These are phyloP conservation scores for Vanessa tameamea DNA, from an alignment of 1,140 invertebrate species.

Conservation along the genomic window DNA sequence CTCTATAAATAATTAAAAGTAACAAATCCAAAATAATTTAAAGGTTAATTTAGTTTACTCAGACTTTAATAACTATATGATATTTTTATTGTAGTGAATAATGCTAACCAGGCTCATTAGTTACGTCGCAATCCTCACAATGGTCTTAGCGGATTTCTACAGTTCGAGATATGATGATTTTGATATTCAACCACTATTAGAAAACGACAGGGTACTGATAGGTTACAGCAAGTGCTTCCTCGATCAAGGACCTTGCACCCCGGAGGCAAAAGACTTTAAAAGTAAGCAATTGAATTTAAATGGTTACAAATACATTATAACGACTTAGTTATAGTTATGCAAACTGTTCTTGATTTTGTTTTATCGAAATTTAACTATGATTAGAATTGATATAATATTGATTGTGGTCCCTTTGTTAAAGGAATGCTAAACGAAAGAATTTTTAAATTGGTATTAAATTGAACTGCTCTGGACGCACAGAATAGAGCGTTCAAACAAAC, in stretches of 20 bases:
- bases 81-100: conserved; percentile 23
- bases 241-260: conserved; percentile 86
- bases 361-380: too few species aligned
- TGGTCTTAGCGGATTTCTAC: conserved; percentile 58
- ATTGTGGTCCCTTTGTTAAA: too few species aligned
- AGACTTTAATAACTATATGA: neutral
- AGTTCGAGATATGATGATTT: conserved; percentile 82
- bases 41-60: neutral
- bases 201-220: conserved; percentile 84
- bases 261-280: conserved; percentile 88
- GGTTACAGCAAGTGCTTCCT: conserved; percentile 87
- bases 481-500: too few species aligned
- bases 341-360: too few species aligned
- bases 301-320: too few species aligned
- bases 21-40: neutral
- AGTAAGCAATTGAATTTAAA: conserved; percentile 78
- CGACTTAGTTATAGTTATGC: too few species aligned
- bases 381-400: too few species aligned
- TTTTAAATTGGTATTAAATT: too few species aligned
- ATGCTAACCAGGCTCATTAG: conserved; percentile 34
- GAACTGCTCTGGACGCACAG: too few species aligned
- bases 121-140: conserved; percentile 4
- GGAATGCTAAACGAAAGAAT: too few species aligned
- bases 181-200: conserved; percentile 85
- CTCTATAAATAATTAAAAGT: too few species aligned